Conservation (phyloP, 1,140 invertebrate genomes). For the Drosophila kurseongensis region DNA sequence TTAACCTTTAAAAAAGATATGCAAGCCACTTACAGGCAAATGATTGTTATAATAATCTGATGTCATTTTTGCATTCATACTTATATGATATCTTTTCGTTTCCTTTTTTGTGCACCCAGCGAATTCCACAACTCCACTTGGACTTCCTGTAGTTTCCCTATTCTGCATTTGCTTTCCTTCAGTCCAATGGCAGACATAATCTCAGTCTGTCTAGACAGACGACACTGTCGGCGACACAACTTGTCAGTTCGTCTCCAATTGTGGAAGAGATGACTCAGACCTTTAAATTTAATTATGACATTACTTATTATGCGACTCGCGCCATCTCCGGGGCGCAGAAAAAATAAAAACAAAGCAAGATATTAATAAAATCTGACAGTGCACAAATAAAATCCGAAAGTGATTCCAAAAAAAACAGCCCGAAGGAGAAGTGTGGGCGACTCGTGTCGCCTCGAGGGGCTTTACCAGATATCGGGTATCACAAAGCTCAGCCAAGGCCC, state of each 20-base stretch:
- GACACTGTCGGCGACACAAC: conserved; percentile 51
- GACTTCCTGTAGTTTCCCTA: conserved; percentile 36
- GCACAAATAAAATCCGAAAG: conserved; percentile 44
- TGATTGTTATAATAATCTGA: neutral
- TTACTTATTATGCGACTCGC: conserved; percentile 72
- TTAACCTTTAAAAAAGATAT: too few species aligned
- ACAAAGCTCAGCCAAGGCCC: conserved; percentile 59
- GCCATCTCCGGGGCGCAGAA: conserved; percentile 15
- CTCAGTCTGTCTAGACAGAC: conserved; percentile 63
- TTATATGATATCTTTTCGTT: neutral
- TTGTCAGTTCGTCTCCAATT: conserved; percentile 11
- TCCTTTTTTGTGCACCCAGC: conserved; percentile 4
- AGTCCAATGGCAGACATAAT: conserved; percentile 43
- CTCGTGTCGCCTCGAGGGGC: conserved; percentile 54
- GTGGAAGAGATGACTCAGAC: conserved; percentile 53
- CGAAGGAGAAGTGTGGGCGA: conserved; percentile 64
- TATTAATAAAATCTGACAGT: conserved; percentile 73
- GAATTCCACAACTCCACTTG: conserved; percentile 14
- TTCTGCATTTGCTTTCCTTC: conserved; percentile 10
- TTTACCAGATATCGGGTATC: conserved; percentile 61
- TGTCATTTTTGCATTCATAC: conserved; percentile 10
- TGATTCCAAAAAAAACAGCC: conserved; percentile 23
- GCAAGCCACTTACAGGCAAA: too few species aligned
- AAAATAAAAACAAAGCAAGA: conserved; percentile 23
- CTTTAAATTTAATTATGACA: conserved; percentile 81